These are phyloP conservation scores for Lethrus apterus DNA, from an alignment of 1,140 invertebrate species.

Conservation along the genomic window DNA sequence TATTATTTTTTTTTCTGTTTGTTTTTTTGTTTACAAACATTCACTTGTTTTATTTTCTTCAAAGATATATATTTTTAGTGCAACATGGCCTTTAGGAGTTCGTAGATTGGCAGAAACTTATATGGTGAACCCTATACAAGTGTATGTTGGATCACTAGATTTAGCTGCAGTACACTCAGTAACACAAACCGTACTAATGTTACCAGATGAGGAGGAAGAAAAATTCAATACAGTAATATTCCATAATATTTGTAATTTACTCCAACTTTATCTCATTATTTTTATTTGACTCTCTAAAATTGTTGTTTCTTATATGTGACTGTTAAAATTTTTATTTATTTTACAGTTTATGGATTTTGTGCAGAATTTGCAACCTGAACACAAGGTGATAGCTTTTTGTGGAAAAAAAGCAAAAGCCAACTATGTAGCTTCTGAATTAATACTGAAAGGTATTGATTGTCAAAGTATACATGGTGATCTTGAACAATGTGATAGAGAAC, in stretches of 20 bases:
- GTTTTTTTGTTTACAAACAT: not conserved
- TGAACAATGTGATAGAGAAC: slow-evolving; percentile 79
- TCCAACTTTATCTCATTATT: no score
- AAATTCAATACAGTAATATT: slow-evolving; percentile 53
- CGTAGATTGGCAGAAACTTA: slow-evolving; percentile 73
- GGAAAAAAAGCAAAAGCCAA: slow-evolving; percentile 74
- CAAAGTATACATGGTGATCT: slow-evolving; percentile 84
- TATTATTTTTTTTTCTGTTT: slow-evolving; percentile 1
- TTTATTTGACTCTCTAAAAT: no score
- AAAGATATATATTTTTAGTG: slow-evolving; percentile 45
- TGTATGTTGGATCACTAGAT: slow-evolving; percentile 82
- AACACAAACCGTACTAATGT: slow-evolving; percentile 63
- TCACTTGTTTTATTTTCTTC: slow-evolving; percentile 6
- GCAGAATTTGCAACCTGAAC: slow-evolving; percentile 26
- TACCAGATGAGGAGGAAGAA: slow-evolving; percentile 57
- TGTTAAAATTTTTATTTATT: slow-evolving; percentile 15
- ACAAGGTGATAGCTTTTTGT: slow-evolving; percentile 79
- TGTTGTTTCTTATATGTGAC: not conserved
- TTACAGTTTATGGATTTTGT: slow-evolving; percentile 35
- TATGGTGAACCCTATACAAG: slow-evolving; percentile 80
- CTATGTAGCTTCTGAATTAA: slow-evolving; percentile 72
- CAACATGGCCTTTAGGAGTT: slow-evolving; percentile 84
- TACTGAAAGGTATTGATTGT: slow-evolving; percentile 55
- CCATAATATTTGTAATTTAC: no score
- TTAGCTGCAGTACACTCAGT: slow-evolving; percentile 78